Evolutionary conservation across 2,888 invertebrate species (phyloP).

Genomic region (Zygogramma bicolorata): DNA sequence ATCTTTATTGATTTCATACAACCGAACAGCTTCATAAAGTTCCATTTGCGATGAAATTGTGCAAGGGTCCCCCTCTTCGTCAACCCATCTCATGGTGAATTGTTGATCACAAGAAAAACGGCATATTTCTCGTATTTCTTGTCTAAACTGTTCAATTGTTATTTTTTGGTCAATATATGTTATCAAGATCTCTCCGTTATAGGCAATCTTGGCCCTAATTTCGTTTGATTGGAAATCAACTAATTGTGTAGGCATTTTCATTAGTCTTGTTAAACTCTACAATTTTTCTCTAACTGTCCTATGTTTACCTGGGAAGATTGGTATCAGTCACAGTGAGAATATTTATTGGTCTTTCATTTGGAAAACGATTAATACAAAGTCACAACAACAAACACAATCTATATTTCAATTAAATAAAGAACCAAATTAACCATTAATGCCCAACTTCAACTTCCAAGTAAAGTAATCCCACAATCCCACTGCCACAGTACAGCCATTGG

Average conservation of each 20-base stretch:
- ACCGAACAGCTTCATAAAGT: constrained; percentile 93
- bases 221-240: constrained; percentile 74
- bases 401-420: too few species aligned
- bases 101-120: constrained; percentile 87
- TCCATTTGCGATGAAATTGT: constrained; percentile 97
- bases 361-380: too few species aligned
- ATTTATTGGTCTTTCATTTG: too few species aligned
- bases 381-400: too few species aligned
- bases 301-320: too few species aligned
- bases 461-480: too few species aligned
- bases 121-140: constrained; percentile 95
- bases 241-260: constrained; percentile 76
- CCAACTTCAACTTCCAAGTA: too few species aligned
- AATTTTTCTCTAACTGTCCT: too few species aligned
- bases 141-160: constrained; percentile 87
- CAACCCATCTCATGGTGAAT: constrained; percentile 99
- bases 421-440: too few species aligned
- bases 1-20: constrained; percentile 96
- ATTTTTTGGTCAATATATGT: constrained; percentile 92
- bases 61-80: constrained; percentile 99
- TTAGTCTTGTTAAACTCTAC: too few species aligned
- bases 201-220: constrained; percentile 91
- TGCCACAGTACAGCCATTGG: too few species aligned
- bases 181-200: constrained; percentile 91
- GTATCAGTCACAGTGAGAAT: too few species aligned